phyloP scores from a whole-genome alignment of 2,888 invertebrate genomes.

The Cheilosia grossa region DNA sequence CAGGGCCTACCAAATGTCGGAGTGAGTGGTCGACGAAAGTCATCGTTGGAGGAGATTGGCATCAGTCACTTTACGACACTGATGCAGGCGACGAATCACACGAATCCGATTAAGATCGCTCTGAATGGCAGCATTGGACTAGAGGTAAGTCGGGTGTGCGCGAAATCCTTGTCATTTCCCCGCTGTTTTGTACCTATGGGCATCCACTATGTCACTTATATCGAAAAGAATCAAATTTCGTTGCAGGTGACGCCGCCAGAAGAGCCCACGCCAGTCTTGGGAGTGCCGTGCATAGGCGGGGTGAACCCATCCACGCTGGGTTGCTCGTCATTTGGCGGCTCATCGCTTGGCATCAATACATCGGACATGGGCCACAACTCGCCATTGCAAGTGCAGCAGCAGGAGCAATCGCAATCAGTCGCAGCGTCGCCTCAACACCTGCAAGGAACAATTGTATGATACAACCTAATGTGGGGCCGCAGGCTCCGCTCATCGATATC shows the following conservation, averaged over 20 bases:
- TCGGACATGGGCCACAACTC: constrained; percentile 84
- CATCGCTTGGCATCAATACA: constrained; percentile 81
- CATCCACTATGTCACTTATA: constrained; percentile 39
- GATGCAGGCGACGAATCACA: constrained; percentile 87
- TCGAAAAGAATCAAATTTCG: constrained; percentile 80
- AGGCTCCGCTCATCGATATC: constrained; percentile 90
- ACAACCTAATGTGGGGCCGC: constrained; percentile 96
- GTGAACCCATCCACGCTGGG: constrained; percentile 82
- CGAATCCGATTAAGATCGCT: constrained; percentile 92
- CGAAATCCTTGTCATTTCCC: neutral
- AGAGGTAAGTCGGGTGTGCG: constrained; percentile 83
- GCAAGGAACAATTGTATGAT: constrained; percentile 97
- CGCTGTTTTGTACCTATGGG: neutral
- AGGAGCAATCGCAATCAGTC: constrained; percentile 81
- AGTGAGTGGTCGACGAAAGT: constrained; percentile 87
- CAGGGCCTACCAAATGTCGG: constrained; percentile 90
- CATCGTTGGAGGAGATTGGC: constrained; percentile 93
- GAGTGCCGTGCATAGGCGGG: constrained; percentile 83
- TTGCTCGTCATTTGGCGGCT: constrained; percentile 79
- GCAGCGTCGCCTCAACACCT: constrained; percentile 87
- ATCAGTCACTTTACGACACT: constrained; percentile 90
- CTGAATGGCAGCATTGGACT: constrained; percentile 93
- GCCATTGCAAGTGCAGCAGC: constrained; percentile 85
- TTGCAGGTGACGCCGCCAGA: constrained; percentile 87
- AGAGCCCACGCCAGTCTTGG: constrained; percentile 84